Evolutionary conservation across 2,888 invertebrate species (phyloP).

Genomic region (Caprella mutica): DNA sequence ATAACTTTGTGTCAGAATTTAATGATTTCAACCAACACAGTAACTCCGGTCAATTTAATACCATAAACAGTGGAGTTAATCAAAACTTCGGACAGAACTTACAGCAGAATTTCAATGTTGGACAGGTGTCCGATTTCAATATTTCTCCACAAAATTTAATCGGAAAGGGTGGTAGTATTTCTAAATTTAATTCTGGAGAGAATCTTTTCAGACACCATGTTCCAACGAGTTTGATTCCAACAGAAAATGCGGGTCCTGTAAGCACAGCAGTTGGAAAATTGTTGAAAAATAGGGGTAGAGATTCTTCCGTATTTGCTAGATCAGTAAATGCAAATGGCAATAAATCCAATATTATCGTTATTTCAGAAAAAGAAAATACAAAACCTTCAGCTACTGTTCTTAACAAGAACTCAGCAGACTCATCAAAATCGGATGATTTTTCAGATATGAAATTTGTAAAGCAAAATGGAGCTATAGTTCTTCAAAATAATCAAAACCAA

Average conservation of each 20-base stretch:
- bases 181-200: background rate
- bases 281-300: background rate
- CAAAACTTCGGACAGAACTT: background rate
- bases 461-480: background rate
- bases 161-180: too few species aligned
- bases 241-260: background rate
- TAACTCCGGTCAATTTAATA: too few species aligned
- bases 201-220: slow-evolving; percentile 7
- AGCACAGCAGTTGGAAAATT: background rate
- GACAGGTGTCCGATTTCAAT: too few species aligned
- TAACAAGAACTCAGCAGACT: too few species aligned
- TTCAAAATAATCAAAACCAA: background rate
- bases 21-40: too few species aligned
- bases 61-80: background rate
- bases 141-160: too few species aligned
- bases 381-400: too few species aligned
- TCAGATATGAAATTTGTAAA: too few species aligned
- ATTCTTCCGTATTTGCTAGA: background rate
- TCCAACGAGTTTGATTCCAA: background rate
- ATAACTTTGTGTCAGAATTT: too few species aligned
- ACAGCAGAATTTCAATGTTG: too few species aligned
- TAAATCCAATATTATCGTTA: background rate
- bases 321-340: background rate
- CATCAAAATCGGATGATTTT: too few species aligned
- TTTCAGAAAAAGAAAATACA: background rate